phyloP scores from a whole-genome alignment of 2,888 invertebrate species.

The Trissolcus japonicus region DNA sequence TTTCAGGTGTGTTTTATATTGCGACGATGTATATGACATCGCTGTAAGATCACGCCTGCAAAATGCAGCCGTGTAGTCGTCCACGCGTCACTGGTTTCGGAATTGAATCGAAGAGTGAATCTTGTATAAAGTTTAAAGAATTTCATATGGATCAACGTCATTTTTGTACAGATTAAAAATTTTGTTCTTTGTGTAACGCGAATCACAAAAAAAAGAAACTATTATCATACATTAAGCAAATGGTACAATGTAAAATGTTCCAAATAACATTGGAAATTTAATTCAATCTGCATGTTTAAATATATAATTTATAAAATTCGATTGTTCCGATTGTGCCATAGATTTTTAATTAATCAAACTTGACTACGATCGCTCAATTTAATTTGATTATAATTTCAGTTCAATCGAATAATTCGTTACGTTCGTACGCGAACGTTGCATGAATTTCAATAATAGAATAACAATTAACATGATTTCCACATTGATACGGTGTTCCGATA shows the following conservation, averaged over 20 bases:
- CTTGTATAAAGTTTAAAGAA: slow-evolving; percentile 40
- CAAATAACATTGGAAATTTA: not conserved
- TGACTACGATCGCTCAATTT: slow-evolving; percentile 5
- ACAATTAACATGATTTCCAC: not conserved
- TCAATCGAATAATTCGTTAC: slow-evolving; percentile 6
- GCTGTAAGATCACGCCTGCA: slow-evolving; percentile 59
- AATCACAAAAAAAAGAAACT: slow-evolving; percentile 5
- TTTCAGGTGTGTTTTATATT: slow-evolving; percentile 4
- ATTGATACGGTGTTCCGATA: not conserved
- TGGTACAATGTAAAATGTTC: not conserved
- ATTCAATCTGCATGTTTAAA: not conserved
- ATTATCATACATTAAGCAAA: not conserved
- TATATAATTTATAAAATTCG: not conserved
- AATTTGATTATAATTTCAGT: slow-evolving; percentile 15
- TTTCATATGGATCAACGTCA: slow-evolving; percentile 32
- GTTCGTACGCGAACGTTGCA: not conserved
- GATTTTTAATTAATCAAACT: slow-evolving; percentile 8
- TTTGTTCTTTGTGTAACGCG: not conserved
- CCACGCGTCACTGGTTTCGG: slow-evolving; percentile 59
- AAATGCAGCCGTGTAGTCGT: slow-evolving; percentile 63
- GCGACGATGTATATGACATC: slow-evolving; percentile 19
- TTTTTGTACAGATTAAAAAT: slow-evolving; percentile 21
- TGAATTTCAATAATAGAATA: slow-evolving; percentile 6
- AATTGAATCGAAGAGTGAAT: slow-evolving; percentile 38
- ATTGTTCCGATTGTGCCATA: too few species aligned